Percentiles rank a stretch among this genome's conserved stretches.
Evolutionary conservation across 2,888 invertebrate genomes (phyloP).

Genomic region (Euclidia mi): DNA sequence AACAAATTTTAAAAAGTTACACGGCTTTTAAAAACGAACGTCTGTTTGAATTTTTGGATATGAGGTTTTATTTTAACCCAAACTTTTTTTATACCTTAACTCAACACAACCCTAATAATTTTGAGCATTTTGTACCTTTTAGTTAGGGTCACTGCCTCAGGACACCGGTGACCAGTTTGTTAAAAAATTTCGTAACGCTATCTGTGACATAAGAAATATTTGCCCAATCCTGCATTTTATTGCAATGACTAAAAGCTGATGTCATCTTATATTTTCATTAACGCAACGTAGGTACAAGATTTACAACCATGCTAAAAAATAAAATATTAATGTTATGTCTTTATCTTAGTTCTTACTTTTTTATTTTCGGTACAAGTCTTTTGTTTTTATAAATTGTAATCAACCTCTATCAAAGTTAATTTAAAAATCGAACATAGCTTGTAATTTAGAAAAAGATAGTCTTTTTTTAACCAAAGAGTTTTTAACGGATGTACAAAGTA

Average conservation of each 20-base stretch:
- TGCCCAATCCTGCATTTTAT: conserved; percentile 13
- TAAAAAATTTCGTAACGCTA: conserved; percentile 29
- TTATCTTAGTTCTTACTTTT: too few species aligned
- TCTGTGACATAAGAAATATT: conserved; percentile 23
- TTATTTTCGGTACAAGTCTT: background rate
- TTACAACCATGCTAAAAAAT: too few species aligned
- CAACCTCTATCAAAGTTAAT: background rate
- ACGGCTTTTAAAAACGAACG: too few species aligned
- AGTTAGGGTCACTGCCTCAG: conserved; percentile 17
- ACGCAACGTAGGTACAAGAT: background rate
- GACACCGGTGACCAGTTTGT: conserved; percentile 9
- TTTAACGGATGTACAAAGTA: background rate
- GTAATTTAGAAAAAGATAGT: background rate
- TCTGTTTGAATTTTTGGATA: background rate
- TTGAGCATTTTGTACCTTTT: conserved; percentile 10
- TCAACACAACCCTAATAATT: conserved; percentile 8
- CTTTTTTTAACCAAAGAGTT: background rate
- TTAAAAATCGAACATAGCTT: background rate
- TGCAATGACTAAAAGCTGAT: conserved; percentile 36
- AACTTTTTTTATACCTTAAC: background rate
- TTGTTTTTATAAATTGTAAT: background rate
- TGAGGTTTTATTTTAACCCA: background rate
- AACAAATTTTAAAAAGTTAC: too few species aligned
- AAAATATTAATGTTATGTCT: too few species aligned
- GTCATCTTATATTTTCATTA: conserved; percentile 23